These are phyloP conservation scores for Panthera leo DNA, from an alignment of 2,113 vertebrate species.

Conservation along the genomic window DNA sequence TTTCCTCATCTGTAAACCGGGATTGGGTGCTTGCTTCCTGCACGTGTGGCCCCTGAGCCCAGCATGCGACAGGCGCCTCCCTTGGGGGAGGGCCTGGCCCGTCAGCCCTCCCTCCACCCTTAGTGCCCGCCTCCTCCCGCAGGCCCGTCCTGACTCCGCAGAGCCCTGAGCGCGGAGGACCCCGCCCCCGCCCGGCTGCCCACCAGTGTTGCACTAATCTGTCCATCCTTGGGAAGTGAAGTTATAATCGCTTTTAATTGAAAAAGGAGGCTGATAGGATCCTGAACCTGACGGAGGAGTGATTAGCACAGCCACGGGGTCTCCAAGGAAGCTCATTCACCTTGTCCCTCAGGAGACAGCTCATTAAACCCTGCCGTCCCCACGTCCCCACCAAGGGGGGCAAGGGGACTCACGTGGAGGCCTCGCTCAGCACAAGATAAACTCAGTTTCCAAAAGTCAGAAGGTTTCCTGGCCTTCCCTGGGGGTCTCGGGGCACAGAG, in stretches of 20 bases:
- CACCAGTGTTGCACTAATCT: background rate
- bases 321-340: slow-evolving; percentile 77
- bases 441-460: background rate
- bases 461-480: background rate
- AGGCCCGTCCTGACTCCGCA: background rate
- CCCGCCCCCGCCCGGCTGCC: background rate
- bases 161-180: background rate
- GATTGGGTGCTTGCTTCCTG: background rate
- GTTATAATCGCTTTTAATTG: slow-evolving; percentile 80
- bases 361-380: background rate
- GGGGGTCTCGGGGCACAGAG: fast-evolving
- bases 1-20: background rate
- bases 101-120: fast-evolving
- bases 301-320: slow-evolving; percentile 76
- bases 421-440: background rate
- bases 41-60: no score
- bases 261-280: slow-evolving; percentile 74
- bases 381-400: fast-evolving
- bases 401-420: background rate
- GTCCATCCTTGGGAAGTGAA: slow-evolving; percentile 72
- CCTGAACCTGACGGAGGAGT: slow-evolving; percentile 72
- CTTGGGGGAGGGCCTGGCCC: fast-evolving
- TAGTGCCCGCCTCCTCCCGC: background rate
- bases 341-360: slow-evolving; percentile 75
- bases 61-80: fast-evolving